Evolutionary conservation across 2,797 vertebrate genomes (phyloP).

Genomic region (Acrossocheilus wenchowensis): DNA sequence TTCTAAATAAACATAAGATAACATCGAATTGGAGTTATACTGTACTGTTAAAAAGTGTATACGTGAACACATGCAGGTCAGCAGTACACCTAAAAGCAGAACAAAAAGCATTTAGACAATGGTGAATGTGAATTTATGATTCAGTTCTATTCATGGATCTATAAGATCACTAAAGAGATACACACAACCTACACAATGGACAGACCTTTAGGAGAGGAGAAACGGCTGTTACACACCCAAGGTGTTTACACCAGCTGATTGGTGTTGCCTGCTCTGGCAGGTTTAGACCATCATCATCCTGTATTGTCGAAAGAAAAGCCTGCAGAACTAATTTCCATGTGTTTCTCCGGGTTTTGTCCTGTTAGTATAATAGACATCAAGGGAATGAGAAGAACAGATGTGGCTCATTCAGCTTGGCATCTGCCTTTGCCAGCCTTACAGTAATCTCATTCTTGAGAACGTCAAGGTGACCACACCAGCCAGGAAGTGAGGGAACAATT

Average conservation of each 20-base stretch:
- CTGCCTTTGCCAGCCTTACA: conserved; percentile 39
- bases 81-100: not conserved
- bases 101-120: not conserved
- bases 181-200: conserved; percentile 39
- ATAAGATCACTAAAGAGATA: conserved; percentile 25
- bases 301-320: conserved; percentile 64
- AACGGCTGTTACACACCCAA: conserved; percentile 10
- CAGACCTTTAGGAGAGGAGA: conserved; percentile 40
- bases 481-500: conserved; percentile 56
- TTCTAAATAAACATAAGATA: not conserved
- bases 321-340: conserved; percentile 66
- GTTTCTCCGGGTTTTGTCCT: conserved; percentile 73
- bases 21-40: not conserved
- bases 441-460: conserved; percentile 34
- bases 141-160: conserved; percentile 34
- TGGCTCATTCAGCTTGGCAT: conserved; percentile 61
- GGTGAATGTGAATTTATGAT: conserved; percentile 4
- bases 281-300: conserved; percentile 53
- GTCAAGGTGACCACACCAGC: conserved; percentile 41
- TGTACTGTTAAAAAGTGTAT: conserved; percentile 1
- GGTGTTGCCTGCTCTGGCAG: conserved; percentile 29
- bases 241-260: conserved; percentile 21
- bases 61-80: not conserved
- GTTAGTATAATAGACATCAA: conserved; percentile 62
- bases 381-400: conserved; percentile 79